These are phyloP conservation scores for Polymixis lichenea DNA, from an alignment of 2,888 invertebrate species.

Conservation along the genomic window DNA sequence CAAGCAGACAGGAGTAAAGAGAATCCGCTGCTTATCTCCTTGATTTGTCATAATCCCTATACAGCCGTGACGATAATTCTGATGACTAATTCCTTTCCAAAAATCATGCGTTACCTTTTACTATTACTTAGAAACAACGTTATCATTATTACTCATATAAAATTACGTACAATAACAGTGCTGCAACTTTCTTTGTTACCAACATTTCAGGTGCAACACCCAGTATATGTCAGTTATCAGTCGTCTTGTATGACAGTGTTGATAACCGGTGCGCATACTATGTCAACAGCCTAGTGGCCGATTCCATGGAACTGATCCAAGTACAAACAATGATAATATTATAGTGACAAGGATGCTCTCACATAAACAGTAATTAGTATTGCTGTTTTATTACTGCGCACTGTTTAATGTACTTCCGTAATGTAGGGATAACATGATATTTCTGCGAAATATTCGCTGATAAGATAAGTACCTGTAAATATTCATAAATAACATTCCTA, in stretches of 20 bases:
- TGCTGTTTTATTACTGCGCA: constrained; percentile 46
- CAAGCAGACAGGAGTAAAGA: background rate
- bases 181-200: constrained; percentile 58
- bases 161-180: constrained; percentile 15
- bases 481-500: constrained; percentile 49
- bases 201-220: constrained; percentile 57
- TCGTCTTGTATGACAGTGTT: constrained; percentile 45
- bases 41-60: constrained; percentile 10
- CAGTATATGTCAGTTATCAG: constrained; percentile 63
- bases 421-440: constrained; percentile 21
- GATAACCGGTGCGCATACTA: constrained; percentile 62
- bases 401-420: constrained; percentile 49
- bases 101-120: background rate
- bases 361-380: constrained; percentile 38
- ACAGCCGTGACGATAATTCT: background rate
- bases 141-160: constrained; percentile 42
- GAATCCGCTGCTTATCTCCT: background rate
- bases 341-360: constrained; percentile 53
- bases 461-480: constrained; percentile 43
- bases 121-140: background rate
- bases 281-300: constrained; percentile 68
- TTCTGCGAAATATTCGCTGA: constrained; percentile 45
- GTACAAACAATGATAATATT: constrained; percentile 65
- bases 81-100: constrained; percentile 5
- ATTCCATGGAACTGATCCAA: constrained; percentile 71